Base-by-base conservation (phyloP, 2,797 vertebrate species). In the Chromobotia macracanthus region DNA sequence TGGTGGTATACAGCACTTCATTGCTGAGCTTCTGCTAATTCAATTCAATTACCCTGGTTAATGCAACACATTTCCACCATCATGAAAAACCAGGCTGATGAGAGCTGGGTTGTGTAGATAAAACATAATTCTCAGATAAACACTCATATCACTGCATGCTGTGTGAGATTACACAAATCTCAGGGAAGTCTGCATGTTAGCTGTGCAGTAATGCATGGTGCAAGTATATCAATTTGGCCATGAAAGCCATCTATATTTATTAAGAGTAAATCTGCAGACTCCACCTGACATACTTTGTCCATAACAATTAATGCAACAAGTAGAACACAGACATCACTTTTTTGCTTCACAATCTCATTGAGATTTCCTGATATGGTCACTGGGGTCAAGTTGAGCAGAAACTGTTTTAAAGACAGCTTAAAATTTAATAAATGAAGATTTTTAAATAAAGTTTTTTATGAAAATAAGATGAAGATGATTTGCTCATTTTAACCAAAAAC, bases 61-160 rank as follows among this genome's bases (percentile, higher is more conserved):
- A 81, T 81, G 56, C 15, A 51, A 51, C 71, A 50, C 75, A 69
- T 79, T 80, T 58, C 65, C 76, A 72, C 70, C 53, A 76, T 56
- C 48, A 46, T 48, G 77, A 70, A 82, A 70, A 78, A 60, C 41
- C 16, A 9, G 65, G 19, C 23, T 75, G 75, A 81, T 68, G 84
- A 78, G 46, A 44, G 25, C 72, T 63, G 48, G 74, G 50, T 53
- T 28, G 28, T 75, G 50, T 46, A 82, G 78, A 85, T 83, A 81
- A 81, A 75, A 72, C 19, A 44, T 72, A 79, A 78, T 79, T 83
- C 78, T 78, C 50, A 31, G 71, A 82, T 82, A 81, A 84, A 86
- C 41, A 9, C 53, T 44, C 64, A 80, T 84, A 75, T 75, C 71
- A 67, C 77, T 35, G 10, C 63, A 69, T 78, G 70, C 80, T 56